Percentiles rank a stretch among this genome's conserved stretches.
These are phyloP conservation scores for Anolis apletophallus DNA, from an alignment of 2,797 vertebrate species.

Conservation along the genomic window DNA sequence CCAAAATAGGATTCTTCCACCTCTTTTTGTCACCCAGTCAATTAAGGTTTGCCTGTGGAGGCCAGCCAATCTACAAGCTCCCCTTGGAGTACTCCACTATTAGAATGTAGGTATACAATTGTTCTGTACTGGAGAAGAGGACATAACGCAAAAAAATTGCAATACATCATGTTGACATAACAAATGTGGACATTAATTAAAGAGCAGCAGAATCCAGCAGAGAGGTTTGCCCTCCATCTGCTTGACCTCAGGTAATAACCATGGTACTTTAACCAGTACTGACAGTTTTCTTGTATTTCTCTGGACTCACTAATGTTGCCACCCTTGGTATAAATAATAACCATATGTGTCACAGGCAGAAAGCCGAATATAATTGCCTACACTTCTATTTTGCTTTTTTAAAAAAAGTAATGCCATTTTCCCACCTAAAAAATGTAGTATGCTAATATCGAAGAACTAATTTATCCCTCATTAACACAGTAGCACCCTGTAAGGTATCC, in stretches of 20 bases:
- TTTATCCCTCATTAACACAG: not conserved
- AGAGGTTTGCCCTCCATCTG: conserved; percentile 85
- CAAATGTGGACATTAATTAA: conserved; percentile 87
- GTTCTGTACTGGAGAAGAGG: conserved; percentile 60
- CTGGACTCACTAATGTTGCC: conserved; percentile 73
- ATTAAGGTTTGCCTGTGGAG: conserved; percentile 36
- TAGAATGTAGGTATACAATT: conserved; percentile 57
- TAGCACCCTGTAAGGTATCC: not conserved
- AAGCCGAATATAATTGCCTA: conserved; percentile 47
- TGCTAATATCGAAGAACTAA: not conserved
- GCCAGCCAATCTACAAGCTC: not conserved
- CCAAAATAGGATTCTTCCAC: not conserved
- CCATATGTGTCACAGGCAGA: conserved; percentile 72
- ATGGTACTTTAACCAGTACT: conserved; percentile 80
- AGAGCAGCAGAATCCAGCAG: conserved; percentile 82
- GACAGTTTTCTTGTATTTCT: conserved; percentile 83
- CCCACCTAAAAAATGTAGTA: not conserved
- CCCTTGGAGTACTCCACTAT: conserved; percentile 31
- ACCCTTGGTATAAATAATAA: conserved; percentile 75
- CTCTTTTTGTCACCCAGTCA: conserved; percentile 6
- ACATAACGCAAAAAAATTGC: conserved; percentile 69
- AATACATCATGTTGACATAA: conserved; percentile 84
- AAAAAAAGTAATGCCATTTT: conserved; percentile 6
- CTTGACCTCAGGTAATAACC: conserved; percentile 85
- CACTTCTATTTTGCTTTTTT: conserved; percentile 21